Percentiles rank a stretch among this genome's conserved stretches.
Conservation (phyloP, 2,797 vertebrate species). For the Tauraco hartlaubi region DNA sequence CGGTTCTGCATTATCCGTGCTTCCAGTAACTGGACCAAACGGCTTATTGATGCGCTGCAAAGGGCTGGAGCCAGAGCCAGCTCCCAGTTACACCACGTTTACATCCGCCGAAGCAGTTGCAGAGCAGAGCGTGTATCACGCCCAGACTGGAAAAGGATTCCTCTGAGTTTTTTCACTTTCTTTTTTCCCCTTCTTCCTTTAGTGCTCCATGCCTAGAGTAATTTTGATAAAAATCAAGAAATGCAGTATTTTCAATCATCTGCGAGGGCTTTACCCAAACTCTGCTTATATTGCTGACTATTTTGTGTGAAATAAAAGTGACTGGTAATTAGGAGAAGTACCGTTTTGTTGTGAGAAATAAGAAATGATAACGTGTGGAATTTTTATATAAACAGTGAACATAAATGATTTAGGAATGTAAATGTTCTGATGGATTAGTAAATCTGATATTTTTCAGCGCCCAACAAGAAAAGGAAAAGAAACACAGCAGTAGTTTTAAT, state of each 20-base stretch:
- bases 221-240: background rate
- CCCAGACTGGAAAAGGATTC: background rate
- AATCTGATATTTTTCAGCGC: background rate
- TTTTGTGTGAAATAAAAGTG: background rate
- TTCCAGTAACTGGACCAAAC: background rate
- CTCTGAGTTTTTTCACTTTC: background rate
- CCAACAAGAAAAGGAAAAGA: background rate
- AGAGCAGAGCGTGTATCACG: background rate
- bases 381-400: background rate
- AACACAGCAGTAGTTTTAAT: background rate
- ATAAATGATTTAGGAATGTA: background rate
- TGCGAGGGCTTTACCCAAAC: background rate
- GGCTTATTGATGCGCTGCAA: background rate
- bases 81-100: background rate
- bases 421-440: background rate
- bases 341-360: background rate
- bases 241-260: background rate
- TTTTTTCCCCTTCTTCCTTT: background rate
- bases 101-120: background rate
- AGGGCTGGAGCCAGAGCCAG: background rate
- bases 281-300: background rate
- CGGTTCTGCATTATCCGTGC: background rate
- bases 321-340: background rate
- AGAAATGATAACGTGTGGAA: background rate
- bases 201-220: accelerated